Evolutionary conservation across 2,113 vertebrate genomes (phyloP).

Genomic region (Forbesichthys papilliferus): DNA sequence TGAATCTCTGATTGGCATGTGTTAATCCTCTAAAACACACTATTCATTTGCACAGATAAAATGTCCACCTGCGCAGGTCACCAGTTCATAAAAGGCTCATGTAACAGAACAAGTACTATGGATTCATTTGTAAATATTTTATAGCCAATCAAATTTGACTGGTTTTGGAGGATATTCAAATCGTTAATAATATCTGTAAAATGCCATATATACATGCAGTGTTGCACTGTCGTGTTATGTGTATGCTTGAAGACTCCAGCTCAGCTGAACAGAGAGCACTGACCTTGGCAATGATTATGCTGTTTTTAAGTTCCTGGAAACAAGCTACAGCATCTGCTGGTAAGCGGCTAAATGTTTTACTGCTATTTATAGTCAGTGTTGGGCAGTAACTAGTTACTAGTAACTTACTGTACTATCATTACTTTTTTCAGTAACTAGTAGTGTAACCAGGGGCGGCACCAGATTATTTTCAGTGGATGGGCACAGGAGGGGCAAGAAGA

Average conservation of each 20-base stretch:
- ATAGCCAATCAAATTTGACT: too few species aligned
- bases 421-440: too few species aligned
- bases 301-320: conserved; percentile 55
- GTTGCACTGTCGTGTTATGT: conserved; percentile 63
- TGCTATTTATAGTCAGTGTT: conserved; percentile 17
- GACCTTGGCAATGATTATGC: conserved; percentile 69
- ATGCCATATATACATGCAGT: conserved; percentile 70
- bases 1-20: background rate
- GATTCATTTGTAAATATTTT: too few species aligned
- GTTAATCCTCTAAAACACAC: background rate
- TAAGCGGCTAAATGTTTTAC: conserved; percentile 39
- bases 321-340: conserved; percentile 41
- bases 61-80: background rate
- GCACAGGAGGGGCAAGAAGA: too few species aligned
- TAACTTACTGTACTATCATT: too few species aligned
- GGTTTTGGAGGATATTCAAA: too few species aligned
- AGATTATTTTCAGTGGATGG: too few species aligned
- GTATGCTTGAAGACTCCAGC: conserved; percentile 65
- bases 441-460: too few species aligned
- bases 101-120: too few species aligned
- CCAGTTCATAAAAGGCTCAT: too few species aligned
- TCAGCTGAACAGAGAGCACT: conserved; percentile 65
- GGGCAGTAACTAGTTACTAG: too few species aligned
- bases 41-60: too few species aligned
- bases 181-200: background rate